Evolutionary conservation across 2,888 invertebrate species (phyloP), one percentile per base, ranked within the genome.

Genomic region (Sphecodes monilicornis): DNA sequence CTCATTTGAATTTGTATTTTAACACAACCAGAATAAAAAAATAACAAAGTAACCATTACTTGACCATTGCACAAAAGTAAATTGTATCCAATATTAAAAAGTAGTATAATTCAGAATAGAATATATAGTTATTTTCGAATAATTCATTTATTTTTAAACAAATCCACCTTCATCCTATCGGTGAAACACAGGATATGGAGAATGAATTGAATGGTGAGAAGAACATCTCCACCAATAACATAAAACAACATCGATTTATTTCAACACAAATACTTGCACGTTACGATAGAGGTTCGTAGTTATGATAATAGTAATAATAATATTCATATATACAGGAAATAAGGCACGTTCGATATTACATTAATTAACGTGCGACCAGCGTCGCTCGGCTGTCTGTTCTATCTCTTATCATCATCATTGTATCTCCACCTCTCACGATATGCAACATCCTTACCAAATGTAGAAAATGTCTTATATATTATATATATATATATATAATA

Each of bases 221-320:
- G 57, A 78, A 64, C 29, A 76, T 81, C 72, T 76, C 60, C 76
- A 81, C 64, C 43, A 39, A 39, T 91, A 94, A 94, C 93, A 92
- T 94, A 94, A 94, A 94, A 94, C 94, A 94, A 94, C 94, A 94
- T 94, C 93, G 92, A 94, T 93, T 94, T 94, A 93, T 94, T 68
- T 94, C 86, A 94, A 94, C 93, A 93, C 92, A 94, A 93, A 93
- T 93, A 92, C 92, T 94, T 92, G 92, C 92, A 93, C 92, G 91
- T 93, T 92, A 93, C 92, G 91, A 90, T 93, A 92, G 91, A 93
- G 89, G 89, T 93, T 92, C 85, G 88, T 92, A 91, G 86, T 92
- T 91, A 92, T 93, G 90, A 92, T 91, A 90, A 90, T 92, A 89
- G 90, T 92, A 88, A 90, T 93, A 90, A 88, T 92, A 87, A 89